A percentile compares a stretch with the other conserved stretches of the same genome.
Conservation (phyloP, 2,113 vertebrate species). For the Hyperopisus bebe region DNA sequence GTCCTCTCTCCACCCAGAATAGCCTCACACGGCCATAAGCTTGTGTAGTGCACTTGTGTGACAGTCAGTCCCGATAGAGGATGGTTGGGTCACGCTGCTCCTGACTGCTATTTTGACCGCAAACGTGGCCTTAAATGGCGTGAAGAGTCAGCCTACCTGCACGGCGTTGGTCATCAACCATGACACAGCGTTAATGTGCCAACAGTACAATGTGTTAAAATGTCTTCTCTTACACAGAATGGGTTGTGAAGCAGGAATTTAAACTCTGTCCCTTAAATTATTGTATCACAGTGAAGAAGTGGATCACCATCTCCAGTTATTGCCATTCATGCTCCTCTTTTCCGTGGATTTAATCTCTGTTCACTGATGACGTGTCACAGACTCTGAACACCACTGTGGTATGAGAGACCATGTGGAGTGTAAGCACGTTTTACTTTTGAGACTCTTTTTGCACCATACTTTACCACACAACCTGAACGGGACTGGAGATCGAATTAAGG, state of each 20-base stretch:
- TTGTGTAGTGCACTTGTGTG: background rate
- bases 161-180: background rate
- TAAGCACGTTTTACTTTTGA: constrained; percentile 39
- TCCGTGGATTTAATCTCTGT: background rate
- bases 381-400: background rate
- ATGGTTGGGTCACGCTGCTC: background rate
- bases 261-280: background rate
- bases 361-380: background rate
- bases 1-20: background rate
- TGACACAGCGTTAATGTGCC: background rate
- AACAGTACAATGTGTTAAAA: background rate
- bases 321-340: background rate
- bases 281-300: background rate
- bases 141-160: background rate
- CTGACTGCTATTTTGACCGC: background rate
- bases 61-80: background rate
- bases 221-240: background rate
- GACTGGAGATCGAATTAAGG: constrained; percentile 41
- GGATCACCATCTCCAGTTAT: background rate
- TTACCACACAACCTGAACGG: constrained; percentile 50
- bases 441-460: constrained; percentile 47
- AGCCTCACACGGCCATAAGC: no score
- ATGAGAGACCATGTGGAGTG: background rate
- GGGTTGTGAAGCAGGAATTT: background rate
- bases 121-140: no score